phyloP scores from a whole-genome alignment of 2,113 vertebrate genomes.

The Ovis canadensis region DNA sequence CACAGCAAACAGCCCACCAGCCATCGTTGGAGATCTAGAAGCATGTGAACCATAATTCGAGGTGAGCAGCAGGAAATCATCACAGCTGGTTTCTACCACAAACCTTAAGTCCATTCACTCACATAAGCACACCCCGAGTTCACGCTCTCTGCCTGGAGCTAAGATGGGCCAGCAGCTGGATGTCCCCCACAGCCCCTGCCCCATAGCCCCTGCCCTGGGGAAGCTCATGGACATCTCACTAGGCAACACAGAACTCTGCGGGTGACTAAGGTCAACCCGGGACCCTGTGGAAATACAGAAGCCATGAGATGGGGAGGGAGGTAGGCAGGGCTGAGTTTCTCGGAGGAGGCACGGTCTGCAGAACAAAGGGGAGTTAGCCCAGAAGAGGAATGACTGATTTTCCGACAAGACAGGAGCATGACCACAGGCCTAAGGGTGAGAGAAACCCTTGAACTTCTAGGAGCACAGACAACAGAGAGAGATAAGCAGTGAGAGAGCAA shows the following conservation, averaged over 20 bases:
- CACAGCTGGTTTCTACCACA: accelerated
- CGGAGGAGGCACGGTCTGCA: background rate
- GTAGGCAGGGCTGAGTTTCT: background rate
- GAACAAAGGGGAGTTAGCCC: background rate
- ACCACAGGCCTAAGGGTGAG: background rate
- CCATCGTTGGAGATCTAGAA: constrained; percentile 96
- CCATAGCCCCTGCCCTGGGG: accelerated
- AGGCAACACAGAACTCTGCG: background rate
- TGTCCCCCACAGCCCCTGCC: accelerated
- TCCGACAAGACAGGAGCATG: background rate
- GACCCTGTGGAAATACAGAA: background rate
- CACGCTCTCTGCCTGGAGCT: accelerated
- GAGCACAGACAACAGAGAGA: background rate
- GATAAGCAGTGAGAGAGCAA: background rate
- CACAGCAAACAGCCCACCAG: constrained; percentile 96
- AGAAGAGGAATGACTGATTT: background rate
- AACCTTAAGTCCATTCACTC: background rate
- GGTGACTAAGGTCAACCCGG: background rate
- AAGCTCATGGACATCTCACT: background rate
- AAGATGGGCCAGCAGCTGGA: background rate
- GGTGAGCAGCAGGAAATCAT: background rate
- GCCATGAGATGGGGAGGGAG: background rate
- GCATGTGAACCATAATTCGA: background rate
- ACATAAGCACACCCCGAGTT: background rate
- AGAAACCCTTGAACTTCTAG: background rate